phyloP scores from a whole-genome alignment of 2,888 invertebrate species.

The Busseola fusca region DNA sequence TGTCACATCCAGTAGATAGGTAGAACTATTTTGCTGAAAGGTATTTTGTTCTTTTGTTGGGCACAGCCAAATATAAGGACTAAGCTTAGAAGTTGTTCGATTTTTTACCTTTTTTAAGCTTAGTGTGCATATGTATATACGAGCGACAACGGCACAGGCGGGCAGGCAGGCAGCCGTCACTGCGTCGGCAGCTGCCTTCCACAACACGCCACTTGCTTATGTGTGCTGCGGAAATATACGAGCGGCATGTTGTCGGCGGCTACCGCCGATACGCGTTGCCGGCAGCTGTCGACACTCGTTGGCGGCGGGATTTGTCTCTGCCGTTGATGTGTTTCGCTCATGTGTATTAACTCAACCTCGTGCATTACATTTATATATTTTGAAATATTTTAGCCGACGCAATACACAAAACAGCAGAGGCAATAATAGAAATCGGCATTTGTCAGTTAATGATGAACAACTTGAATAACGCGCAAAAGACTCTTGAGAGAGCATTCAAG shows the following conservation, averaged over 20 bases:
- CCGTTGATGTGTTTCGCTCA: not conserved
- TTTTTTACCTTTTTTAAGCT: no score
- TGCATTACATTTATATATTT: not conserved
- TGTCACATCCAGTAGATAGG: not conserved
- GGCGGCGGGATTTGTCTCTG: not conserved
- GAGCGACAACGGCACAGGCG: no score
- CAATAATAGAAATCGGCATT: constrained; percentile 87
- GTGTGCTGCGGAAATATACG: no score
- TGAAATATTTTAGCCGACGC: constrained; percentile 77
- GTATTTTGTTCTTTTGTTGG: not conserved
- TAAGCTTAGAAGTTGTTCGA: not conserved
- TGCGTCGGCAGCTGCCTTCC: no score
- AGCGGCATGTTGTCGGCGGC: not conserved
- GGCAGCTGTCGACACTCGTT: not conserved
- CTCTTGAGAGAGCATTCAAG: constrained; percentile 83
- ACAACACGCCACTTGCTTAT: no score
- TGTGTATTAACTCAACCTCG: not conserved
- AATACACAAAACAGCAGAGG: constrained; percentile 83
- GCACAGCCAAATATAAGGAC: not conserved
- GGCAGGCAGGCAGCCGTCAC: no score
- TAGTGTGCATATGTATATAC: not conserved
- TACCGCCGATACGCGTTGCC: not conserved
- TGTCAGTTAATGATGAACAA: constrained; percentile 85
- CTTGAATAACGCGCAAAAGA: constrained; percentile 84
- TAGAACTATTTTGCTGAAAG: not conserved